Conservation (phyloP, 2,113 vertebrate species). For the Riparia riparia region DNA sequence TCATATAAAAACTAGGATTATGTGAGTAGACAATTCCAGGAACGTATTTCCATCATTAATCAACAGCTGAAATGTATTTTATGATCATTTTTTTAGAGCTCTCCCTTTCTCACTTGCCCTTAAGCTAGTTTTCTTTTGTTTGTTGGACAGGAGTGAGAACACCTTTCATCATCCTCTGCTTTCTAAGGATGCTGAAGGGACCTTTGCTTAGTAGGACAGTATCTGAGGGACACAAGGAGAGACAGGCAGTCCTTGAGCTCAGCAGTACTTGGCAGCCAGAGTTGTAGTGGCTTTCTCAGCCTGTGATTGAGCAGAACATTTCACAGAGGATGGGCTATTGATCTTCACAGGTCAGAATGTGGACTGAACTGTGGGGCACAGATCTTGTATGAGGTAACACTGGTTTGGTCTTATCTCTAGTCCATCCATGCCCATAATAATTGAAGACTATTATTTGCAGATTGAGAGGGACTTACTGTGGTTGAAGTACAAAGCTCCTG, state of each 20-base stretch:
- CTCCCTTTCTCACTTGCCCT: background rate
- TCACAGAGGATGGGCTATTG: background rate
- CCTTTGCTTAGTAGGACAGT: background rate
- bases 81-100: background rate
- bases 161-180: background rate
- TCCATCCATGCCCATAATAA: background rate
- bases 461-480: background rate
- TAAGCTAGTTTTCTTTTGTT: background rate
- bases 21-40: background rate
- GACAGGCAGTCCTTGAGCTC: background rate
- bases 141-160: background rate
- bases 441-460: slow-evolving; percentile 1
- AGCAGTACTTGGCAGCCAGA: background rate
- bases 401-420: background rate
- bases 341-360: background rate
- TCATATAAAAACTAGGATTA: background rate
- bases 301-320: background rate
- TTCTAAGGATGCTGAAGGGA: background rate
- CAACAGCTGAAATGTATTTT: background rate
- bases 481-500: background rate
- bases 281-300: background rate
- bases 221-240: background rate
- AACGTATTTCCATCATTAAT: background rate
- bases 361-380: background rate
- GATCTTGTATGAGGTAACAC: background rate